phyloP scores from a whole-genome alignment of 2,888 invertebrate genomes.

The Busseola fusca region DNA sequence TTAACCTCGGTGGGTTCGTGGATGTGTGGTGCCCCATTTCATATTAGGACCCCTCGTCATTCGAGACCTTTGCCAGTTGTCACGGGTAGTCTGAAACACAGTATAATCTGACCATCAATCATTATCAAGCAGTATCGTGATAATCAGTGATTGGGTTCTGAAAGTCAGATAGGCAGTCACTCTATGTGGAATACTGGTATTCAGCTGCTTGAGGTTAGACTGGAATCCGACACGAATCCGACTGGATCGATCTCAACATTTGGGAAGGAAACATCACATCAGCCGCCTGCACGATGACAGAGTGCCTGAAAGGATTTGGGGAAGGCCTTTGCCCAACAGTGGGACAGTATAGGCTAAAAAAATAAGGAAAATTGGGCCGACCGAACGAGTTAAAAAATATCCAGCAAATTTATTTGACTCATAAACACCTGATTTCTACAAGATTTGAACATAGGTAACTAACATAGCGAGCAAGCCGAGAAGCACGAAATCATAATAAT shows the following conservation, averaged over 20 bases:
- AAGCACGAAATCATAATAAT: slow-evolving; percentile 47
- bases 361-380: too few relatives aligned
- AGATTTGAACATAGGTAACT: background rate
- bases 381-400: background rate
- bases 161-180: background rate
- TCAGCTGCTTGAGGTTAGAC: background rate
- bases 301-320: too few relatives aligned
- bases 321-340: too few relatives aligned
- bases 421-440: background rate
- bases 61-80: background rate
- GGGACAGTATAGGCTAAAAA: too few relatives aligned
- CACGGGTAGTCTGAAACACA: background rate
- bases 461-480: background rate
- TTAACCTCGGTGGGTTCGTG: background rate
- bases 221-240: background rate
- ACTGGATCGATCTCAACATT: too few relatives aligned
- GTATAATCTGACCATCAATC: background rate
- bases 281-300: too few relatives aligned
- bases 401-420: background rate
- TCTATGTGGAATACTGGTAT: background rate
- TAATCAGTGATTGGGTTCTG: background rate
- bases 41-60: background rate
- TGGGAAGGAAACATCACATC: too few relatives aligned
- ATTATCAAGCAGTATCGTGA: background rate
- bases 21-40: background rate